Base-by-base conservation (phyloP, 2,113 vertebrate species). In the Cynocephalus volans region DNA sequence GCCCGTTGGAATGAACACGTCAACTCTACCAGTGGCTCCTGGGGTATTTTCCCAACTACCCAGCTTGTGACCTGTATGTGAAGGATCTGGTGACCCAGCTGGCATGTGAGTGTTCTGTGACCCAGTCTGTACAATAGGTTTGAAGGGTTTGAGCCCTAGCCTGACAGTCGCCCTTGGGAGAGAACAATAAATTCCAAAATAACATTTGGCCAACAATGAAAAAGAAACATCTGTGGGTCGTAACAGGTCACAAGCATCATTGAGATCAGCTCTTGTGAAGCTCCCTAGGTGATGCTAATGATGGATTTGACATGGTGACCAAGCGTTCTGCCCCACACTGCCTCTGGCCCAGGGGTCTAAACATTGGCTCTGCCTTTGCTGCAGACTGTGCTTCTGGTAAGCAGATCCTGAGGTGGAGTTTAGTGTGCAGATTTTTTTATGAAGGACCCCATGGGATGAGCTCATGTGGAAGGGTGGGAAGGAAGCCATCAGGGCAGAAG, bases 251-350 rank as follows among this genome's bases (percentile, higher is more conserved):
- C 24, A 77, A 13, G 54, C 4, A 5, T 50, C 26, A 65, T 4
- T 19, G 19, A 75, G 64, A 4, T 48, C 36, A 41, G 0, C 8
- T 0, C 52, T 70, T 72, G 45, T 8, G 23, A 28, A 41, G 70
- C 60, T 6, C 56, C 17, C 12, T 8, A 21, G 21, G 48, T 58
- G 50, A 88, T 4, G 13, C 50, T 33, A 23, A n/a, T 1, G 10
- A 12, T 5, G 0, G 11, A 10, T 84, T 64, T 81, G 45, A 88
- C 14, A 48, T 60, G 24, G 18, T 3, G 17, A 41, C 8, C 26
- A 58, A 45, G 15, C 2, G 0, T 24, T 69, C 14, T 56, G 19
- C 45, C 21, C 19, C 10, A 0, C 8, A 10, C 18, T 31, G 11
- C 18, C 18, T 72, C 15, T 36, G 28, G 6, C 11, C 4, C 52